phyloP scores from a whole-genome alignment of 2,888 invertebrate species.

The Eurois occulta region DNA sequence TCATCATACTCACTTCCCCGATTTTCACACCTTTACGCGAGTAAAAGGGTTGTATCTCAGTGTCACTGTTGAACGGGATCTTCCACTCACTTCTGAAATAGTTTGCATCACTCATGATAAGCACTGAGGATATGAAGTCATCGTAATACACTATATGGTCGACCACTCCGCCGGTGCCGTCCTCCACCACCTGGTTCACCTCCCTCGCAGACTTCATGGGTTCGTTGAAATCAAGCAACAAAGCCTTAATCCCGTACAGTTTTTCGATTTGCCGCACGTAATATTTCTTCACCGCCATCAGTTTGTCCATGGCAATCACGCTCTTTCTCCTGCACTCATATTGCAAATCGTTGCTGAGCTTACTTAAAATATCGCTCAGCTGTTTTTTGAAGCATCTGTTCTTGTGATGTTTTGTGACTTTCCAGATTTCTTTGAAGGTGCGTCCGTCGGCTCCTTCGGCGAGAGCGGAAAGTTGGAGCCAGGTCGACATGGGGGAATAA shows the following conservation, averaged over 20 bases:
- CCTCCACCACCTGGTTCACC: slow-evolving; percentile 72
- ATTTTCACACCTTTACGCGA: slow-evolving; percentile 49
- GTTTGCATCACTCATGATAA: slow-evolving; percentile 77
- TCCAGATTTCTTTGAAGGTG: slow-evolving; percentile 77
- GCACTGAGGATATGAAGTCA: slow-evolving; percentile 75
- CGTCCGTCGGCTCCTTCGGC: slow-evolving; percentile 78
- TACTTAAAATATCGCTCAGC: slow-evolving; percentile 70
- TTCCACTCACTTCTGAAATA: slow-evolving; percentile 79
- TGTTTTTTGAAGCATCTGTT: slow-evolving; percentile 76
- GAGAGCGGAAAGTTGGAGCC: slow-evolving; percentile 79
- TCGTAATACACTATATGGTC: slow-evolving; percentile 69
- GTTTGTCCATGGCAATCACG: slow-evolving; percentile 75
- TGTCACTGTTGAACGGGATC: slow-evolving; percentile 76
- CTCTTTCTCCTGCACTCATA: slow-evolving; percentile 71
- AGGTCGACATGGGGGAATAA: slow-evolving; percentile 81
- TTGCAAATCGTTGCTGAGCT: slow-evolving; percentile 70
- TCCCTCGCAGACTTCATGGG: slow-evolving; percentile 66
- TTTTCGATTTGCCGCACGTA: slow-evolving; percentile 72
- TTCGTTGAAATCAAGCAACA: slow-evolving; percentile 75
- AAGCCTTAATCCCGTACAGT: slow-evolving; percentile 71
- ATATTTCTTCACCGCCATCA: slow-evolving; percentile 73
- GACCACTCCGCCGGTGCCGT: slow-evolving; percentile 70
- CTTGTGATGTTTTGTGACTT: slow-evolving; percentile 73
- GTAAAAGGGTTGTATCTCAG: slow-evolving; percentile 72
- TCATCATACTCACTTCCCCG: slow-evolving; percentile 82